These are phyloP conservation scores for Rhyacichthys aspro DNA, from an alignment of 2,797 vertebrate genomes.

Conservation along the genomic window DNA sequence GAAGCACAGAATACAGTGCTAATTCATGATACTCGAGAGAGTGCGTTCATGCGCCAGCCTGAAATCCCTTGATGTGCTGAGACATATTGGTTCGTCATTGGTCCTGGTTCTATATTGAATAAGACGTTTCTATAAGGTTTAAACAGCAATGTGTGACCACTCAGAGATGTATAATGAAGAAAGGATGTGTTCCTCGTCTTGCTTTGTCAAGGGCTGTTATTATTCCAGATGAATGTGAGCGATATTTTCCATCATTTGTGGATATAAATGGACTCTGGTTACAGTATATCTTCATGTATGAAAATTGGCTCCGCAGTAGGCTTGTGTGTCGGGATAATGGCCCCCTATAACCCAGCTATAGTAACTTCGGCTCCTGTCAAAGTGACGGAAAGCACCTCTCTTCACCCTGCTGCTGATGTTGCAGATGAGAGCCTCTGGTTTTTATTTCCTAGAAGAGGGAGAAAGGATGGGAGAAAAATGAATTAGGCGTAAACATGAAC, in stretches of 20 bases:
- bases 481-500: constrained; percentile 57
- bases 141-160: too few relatives aligned
- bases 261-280: constrained; percentile 43
- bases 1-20: not conserved
- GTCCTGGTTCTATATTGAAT: too few relatives aligned
- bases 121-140: too few relatives aligned
- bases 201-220: constrained; percentile 5
- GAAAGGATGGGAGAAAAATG: constrained; percentile 29
- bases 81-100: too few relatives aligned
- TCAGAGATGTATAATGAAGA: not conserved
- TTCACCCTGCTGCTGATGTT: constrained; percentile 65
- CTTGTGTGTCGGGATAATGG: constrained; percentile 44
- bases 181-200: constrained; percentile 4
- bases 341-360: constrained; percentile 39
- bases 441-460: constrained; percentile 55
- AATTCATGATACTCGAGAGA: not conserved
- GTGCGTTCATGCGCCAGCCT: not conserved
- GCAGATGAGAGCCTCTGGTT: constrained; percentile 62
- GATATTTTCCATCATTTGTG: constrained; percentile 21
- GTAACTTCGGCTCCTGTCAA: constrained; percentile 58
- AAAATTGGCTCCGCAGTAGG: constrained; percentile 38
- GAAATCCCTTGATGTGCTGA: not conserved
- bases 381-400: constrained; percentile 66
- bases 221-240: constrained; percentile 13
- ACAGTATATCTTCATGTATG: constrained; percentile 54